These are phyloP conservation scores for Caenorhabditis imperialis DNA, from an alignment of 2,888 invertebrate species.

Conservation along the genomic window DNA sequence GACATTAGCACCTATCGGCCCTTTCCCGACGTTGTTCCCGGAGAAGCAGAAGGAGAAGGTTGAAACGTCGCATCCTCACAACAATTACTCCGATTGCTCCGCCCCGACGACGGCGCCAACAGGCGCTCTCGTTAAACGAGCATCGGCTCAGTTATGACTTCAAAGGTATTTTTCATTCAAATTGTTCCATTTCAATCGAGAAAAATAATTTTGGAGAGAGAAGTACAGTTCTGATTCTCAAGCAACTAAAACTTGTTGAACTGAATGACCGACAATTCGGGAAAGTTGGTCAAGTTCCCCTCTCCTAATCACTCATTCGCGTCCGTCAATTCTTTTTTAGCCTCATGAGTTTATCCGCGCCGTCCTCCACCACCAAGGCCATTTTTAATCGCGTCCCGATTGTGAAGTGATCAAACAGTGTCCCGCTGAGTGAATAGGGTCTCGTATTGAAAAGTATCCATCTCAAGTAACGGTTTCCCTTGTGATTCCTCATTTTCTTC, in stretches of 20 bases:
- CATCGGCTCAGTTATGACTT: constrained; percentile 36
- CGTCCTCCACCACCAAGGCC: constrained; percentile 15
- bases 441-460: constrained; percentile 4
- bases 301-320: constrained; percentile 6
- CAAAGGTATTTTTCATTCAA: too few relatives aligned
- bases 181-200: too few relatives aligned
- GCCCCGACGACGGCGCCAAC: constrained; percentile 38
- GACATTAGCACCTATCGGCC: constrained; percentile 23
- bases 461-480: not conserved
- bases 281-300: constrained; percentile 20
- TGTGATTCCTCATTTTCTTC: not conserved
- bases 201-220: too few relatives aligned
- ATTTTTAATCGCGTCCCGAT: constrained; percentile 34
- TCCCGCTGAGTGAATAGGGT: constrained; percentile 2
- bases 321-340: constrained; percentile 11
- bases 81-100: constrained; percentile 48
- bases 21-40: not conserved
- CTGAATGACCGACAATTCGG: not conserved
- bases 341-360: constrained; percentile 19
- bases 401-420: constrained; percentile 25
- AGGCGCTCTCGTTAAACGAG: constrained; percentile 32
- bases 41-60: not conserved
- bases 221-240: constrained; percentile 4
- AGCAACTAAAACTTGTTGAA: constrained; percentile 2
- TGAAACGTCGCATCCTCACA: not conserved